phyloP scores from a whole-genome alignment of 2,113 vertebrate species.

The Zosterops hypoxanthus region DNA sequence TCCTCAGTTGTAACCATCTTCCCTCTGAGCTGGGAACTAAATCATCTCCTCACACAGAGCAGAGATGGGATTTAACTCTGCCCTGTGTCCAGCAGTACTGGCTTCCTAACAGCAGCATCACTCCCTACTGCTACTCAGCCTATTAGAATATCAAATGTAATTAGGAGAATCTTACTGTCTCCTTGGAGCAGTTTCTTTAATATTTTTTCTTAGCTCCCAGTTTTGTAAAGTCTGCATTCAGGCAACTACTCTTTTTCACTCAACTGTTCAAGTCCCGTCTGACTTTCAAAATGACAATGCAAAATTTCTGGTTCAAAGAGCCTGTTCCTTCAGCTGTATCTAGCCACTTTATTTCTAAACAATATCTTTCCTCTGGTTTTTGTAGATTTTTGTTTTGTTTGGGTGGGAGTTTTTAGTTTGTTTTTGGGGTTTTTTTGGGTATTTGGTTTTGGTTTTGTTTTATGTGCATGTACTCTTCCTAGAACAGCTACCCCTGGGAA shows the following conservation, averaged over 20 bases:
- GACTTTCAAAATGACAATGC: background rate
- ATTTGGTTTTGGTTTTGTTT: background rate
- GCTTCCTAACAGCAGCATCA: background rate
- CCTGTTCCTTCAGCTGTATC: background rate
- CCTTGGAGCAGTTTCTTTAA: background rate
- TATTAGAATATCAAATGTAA: background rate
- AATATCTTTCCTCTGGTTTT: background rate
- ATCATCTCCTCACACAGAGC: background rate
- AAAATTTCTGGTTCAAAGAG: background rate
- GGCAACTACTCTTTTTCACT: background rate
- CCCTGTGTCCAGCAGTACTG: background rate
- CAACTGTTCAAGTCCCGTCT: background rate
- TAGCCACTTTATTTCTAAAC: background rate
- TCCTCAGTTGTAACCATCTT: background rate
- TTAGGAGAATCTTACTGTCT: background rate
- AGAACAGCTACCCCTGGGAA: background rate
- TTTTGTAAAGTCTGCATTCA: background rate
- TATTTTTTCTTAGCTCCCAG: background rate
- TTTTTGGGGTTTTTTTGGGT: no score
- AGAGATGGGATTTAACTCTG: background rate
- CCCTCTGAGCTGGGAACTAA: background rate
- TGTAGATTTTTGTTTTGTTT: background rate
- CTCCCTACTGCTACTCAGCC: background rate
- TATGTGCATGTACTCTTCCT: background rate
- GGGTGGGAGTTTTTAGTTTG: no score